These are phyloP conservation scores for Philereme vetulata DNA, from an alignment of 2,888 invertebrate species.

Conservation along the genomic window DNA sequence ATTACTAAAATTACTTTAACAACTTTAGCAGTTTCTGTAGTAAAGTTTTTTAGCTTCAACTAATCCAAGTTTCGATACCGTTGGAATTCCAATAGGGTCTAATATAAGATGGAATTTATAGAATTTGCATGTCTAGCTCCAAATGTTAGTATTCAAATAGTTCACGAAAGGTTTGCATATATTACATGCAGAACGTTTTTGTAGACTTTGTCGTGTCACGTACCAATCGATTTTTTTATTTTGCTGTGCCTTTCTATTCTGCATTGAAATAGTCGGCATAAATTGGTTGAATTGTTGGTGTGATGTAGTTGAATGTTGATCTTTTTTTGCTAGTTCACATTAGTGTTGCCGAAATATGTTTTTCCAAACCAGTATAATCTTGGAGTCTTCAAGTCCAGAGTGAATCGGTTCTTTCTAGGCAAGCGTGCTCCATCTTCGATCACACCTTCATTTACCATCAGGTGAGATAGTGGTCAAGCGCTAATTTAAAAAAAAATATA, in stretches of 20 bases:
- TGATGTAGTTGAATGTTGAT: slow-evolving; percentile 8
- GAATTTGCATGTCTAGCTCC: slow-evolving; percentile 59
- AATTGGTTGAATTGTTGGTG: slow-evolving; percentile 8
- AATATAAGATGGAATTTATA: slow-evolving; percentile 28
- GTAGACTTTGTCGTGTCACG: slow-evolving; percentile 41
- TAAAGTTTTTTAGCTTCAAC: slow-evolving; percentile 3
- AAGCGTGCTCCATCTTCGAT: too few relatives aligned
- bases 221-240: slow-evolving; percentile 48
- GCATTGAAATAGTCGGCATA: slow-evolving; percentile 19
- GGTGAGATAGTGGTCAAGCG: too few relatives aligned
- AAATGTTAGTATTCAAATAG: slow-evolving; percentile 59
- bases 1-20: slow-evolving; percentile 7
- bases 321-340: slow-evolving; percentile 5
- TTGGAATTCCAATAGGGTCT: slow-evolving; percentile 28
- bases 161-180: slow-evolving; percentile 61
- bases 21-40: slow-evolving; percentile 8
- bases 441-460: too few relatives aligned
- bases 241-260: slow-evolving; percentile 25
- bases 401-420: too few relatives aligned
- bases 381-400: too few relatives aligned
- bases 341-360: too few relatives aligned
- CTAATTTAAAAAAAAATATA: too few relatives aligned
- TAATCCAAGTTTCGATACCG: slow-evolving; percentile 8
- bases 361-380: too few relatives aligned
- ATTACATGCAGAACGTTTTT: slow-evolving; percentile 49